These are phyloP conservation scores for Poecilia wingei DNA, from an alignment of 2,797 vertebrate species.

Conservation along the genomic window DNA sequence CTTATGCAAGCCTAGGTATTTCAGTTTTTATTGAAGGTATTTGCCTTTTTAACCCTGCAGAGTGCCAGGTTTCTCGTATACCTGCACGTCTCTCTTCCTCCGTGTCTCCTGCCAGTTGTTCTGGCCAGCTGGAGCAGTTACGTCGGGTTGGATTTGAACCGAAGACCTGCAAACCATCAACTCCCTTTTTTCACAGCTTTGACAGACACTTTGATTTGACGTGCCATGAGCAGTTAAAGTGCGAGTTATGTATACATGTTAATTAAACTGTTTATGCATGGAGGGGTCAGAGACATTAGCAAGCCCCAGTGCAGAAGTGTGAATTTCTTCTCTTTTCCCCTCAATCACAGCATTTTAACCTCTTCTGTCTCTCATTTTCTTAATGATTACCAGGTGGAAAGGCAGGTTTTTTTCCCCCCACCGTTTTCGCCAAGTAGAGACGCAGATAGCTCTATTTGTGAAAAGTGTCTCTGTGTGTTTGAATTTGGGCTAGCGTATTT, in stretches of 20 bases:
- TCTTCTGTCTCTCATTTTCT: conserved; percentile 81
- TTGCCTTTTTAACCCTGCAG: conserved; percentile 60
- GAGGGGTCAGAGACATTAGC: conserved; percentile 93
- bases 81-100: conserved; percentile 58
- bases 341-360: conserved; percentile 82
- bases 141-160: conserved; percentile 73
- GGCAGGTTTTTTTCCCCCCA: conserved; percentile 64
- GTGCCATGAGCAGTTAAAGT: conserved; percentile 86
- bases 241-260: conserved; percentile 88
- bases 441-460: conserved; percentile 77
- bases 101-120: conserved; percentile 56
- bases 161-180: conserved; percentile 90
- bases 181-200: conserved; percentile 82
- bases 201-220: conserved; percentile 90
- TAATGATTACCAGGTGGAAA: conserved; percentile 93
- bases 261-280: conserved; percentile 92
- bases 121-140: conserved; percentile 74
- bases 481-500: conserved; percentile 69
- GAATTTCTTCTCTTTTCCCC: conserved; percentile 80
- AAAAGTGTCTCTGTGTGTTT: conserved; percentile 78
- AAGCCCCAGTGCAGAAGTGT: conserved; percentile 87
- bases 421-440: conserved; percentile 69
- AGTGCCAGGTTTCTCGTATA: conserved; percentile 56
- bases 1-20: conserved; percentile 28
- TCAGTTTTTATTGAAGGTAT: conserved; percentile 47